Evolutionary conservation across 2,113 vertebrate genomes (phyloP).

Genomic region (Anhinga anhinga): DNA sequence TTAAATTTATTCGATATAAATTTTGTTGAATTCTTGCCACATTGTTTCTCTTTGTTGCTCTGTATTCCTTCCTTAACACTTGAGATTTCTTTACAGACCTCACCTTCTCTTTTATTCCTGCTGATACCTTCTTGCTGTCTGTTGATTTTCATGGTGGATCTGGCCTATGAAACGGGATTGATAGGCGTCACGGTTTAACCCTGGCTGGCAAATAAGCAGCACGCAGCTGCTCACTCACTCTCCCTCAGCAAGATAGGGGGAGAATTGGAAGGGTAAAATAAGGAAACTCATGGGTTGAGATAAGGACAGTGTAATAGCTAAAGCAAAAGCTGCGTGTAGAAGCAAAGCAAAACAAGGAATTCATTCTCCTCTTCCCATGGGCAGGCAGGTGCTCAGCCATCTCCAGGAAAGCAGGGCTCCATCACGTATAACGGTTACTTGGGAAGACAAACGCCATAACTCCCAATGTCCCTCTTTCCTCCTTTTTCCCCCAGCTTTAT

Average conservation of each 20-base stretch:
- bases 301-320: no score
- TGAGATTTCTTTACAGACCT: not conserved
- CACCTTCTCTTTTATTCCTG: not conserved
- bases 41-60: not conserved
- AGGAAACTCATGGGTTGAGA: no score
- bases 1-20: not conserved
- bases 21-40: not conserved
- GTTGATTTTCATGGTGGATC: not conserved
- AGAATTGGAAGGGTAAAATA: not conserved
- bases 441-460: no score
- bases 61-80: not conserved
- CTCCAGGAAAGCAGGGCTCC: no score
- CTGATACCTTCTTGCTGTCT: not conserved
- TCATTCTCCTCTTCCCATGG: no score
- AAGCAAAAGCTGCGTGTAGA: no score
- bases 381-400: no score
- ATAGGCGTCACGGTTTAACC: not conserved
- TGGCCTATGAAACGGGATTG: not conserved
- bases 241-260: rapidly evolving
- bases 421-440: no score
- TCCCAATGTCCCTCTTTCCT: not conserved
- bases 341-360: no score
- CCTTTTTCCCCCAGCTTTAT: not conserved
- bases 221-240: rapidly evolving
- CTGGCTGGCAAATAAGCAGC: not conserved